A percentile compares a stretch with the other conserved stretches of the same genome.
These are phyloP conservation scores for Hoplodrina ambigua DNA, from an alignment of 2,888 invertebrate species.

Conservation along the genomic window DNA sequence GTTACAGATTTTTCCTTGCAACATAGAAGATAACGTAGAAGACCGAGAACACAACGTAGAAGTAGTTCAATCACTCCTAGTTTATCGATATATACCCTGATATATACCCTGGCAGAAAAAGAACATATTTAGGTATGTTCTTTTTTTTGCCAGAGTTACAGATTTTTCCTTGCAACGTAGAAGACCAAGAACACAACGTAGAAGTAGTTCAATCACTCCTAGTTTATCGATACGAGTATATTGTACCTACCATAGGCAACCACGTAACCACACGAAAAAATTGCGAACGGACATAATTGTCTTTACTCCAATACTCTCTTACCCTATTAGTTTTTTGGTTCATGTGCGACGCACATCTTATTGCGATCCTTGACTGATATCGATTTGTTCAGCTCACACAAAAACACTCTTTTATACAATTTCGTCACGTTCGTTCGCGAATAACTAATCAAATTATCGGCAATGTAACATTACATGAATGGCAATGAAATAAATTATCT, in stretches of 20 bases:
- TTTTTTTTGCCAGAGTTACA: too few relatives aligned
- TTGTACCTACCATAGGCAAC: not conserved
- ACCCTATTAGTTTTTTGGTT: not conserved
- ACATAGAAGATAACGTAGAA: too few relatives aligned
- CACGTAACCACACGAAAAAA: not conserved
- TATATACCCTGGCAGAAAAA: too few relatives aligned
- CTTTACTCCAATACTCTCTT: not conserved
- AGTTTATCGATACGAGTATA: not conserved
- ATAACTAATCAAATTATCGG: slow-evolving; percentile 14
- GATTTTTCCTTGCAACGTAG: too few relatives aligned
- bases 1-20: too few relatives aligned
- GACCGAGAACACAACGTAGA: not conserved
- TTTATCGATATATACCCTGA: too few relatives aligned
- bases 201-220: not conserved
- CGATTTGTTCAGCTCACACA: slow-evolving; percentile 18
- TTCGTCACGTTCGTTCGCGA: slow-evolving; percentile 7
- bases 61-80: not conserved
- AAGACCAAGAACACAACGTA: not conserved
- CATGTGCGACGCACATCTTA: not conserved
- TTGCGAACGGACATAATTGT: slow-evolving; percentile 1
- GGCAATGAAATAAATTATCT: slow-evolving; percentile 6
- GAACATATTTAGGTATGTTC: too few relatives aligned
- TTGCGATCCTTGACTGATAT: not conserved
- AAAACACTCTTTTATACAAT: slow-evolving; percentile 20
- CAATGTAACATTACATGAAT: slow-evolving; percentile 13